These are phyloP conservation scores for Nephrotoma guestfalica DNA, from an alignment of 2,888 invertebrate genomes.

Conservation along the genomic window DNA sequence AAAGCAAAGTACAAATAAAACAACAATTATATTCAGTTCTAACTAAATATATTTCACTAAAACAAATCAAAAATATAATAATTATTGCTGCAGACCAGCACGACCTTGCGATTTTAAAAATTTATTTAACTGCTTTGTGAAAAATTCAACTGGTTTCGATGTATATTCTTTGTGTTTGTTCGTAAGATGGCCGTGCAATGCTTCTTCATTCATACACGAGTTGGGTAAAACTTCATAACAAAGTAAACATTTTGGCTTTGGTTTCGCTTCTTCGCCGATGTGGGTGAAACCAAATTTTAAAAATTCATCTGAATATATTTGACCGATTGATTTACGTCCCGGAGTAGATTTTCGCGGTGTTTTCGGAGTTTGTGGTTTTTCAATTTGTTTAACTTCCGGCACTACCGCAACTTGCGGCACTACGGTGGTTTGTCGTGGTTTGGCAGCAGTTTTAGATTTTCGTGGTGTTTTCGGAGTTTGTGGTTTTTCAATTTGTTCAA, in stretches of 20 bases:
- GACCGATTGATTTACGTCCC: neutral
- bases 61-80: too few species aligned
- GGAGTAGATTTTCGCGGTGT: neutral
- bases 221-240: neutral
- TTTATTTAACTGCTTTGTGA: neutral
- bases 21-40: too few species aligned
- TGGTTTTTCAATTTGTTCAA: neutral
- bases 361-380: neutral
- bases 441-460: neutral
- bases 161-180: neutral
- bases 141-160: neutral
- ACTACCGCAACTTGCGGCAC: too few species aligned
- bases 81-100: neutral
- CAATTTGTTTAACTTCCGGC: neutral
- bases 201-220: neutral
- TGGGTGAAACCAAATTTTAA: neutral
- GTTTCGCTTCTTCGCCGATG: neutral
- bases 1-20: too few species aligned
- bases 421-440: too few species aligned
- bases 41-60: too few species aligned
- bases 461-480: neutral
- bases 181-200: neutral
- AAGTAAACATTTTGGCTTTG: neutral
- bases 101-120: neutral
- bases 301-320: neutral